Base-by-base conservation (phyloP, 2,113 vertebrate genomes). In the Gymnorhina tibicen region DNA sequence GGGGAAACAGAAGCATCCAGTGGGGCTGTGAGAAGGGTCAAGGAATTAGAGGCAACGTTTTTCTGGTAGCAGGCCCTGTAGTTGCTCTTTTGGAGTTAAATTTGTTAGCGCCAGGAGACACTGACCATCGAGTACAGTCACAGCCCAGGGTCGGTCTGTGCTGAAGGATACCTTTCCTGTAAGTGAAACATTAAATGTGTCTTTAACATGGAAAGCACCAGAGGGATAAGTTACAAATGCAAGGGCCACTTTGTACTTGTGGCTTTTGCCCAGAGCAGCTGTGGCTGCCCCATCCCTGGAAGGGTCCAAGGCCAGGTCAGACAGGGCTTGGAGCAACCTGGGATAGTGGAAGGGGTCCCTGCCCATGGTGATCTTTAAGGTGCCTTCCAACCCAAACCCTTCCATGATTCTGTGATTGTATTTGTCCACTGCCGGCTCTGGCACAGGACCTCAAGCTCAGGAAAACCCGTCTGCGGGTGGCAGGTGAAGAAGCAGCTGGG, bases 391-490 rank as follows among this genome's bases (percentile, higher is more conserved):
- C 22, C 49, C 85, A 32, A 10, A 10, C 35, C 42, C 4, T 1
- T 2, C 41, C 8, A 8, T 42, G 35, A 5, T 8, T 19, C 27
- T 37, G 12, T 18, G 26, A 0, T 1, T 35, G 64, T 13, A 0
- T 35, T n/a, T 50, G 35, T 16, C 13, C 50, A 1, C 28, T 82
- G 10, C 52, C 41, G 81, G 9, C 52, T 56, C 27, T 55, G 32
- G 44, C 20, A 23, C 17, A 60, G 32, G 15, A 42, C 3, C 53
- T 68, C 27, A 21, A 5, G 17, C 32, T 44, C 23, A 64, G 50
- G 41, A 39, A 46, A 59, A 10, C 4, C 28, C 12, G 3, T 42
- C 11, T 47, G 62, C 50, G 52, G 37, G 41, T 23, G 37, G 15
- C 26, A 64, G 49, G n/a, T 10, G 27, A 32, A 0, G 6, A 21